Evolutionary conservation across 2,797 vertebrate species (phyloP).

Genomic region (Falco peregrinus): DNA sequence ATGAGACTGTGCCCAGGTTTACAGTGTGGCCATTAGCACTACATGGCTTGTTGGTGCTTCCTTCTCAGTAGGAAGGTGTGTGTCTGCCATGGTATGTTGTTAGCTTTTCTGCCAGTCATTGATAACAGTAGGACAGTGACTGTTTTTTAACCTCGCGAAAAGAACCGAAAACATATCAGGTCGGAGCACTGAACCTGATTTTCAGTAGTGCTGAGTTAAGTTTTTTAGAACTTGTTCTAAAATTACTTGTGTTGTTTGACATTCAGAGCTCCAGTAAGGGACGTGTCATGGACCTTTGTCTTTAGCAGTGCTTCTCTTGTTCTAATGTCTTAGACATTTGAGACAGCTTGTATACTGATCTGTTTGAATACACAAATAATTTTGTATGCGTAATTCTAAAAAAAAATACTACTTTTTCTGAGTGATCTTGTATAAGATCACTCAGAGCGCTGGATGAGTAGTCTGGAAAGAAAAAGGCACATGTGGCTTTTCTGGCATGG

Average conservation of each 20-base stretch:
- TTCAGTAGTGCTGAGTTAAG: not conserved
- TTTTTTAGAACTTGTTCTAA: not conserved
- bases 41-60: not conserved
- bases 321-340: not conserved
- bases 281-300: not conserved
- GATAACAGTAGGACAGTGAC: not conserved
- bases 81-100: fast-evolving
- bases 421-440: too few species aligned
- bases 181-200: not conserved
- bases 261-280: not conserved
- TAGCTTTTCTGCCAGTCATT: not conserved
- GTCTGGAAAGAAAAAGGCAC: not conserved
- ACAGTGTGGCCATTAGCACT: too few species aligned
- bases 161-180: not conserved
- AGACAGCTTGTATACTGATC: not conserved
- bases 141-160: not conserved
- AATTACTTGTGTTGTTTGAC: not conserved
- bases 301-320: not conserved
- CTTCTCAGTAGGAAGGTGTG: not conserved
- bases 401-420: not conserved
- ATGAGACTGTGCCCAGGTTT: not conserved
- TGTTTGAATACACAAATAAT: not conserved
- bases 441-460: not conserved
- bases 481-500: not conserved
- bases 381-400: not conserved